A percentile compares a stretch with the other conserved stretches of the same genome.
phyloP scores from a whole-genome alignment of 2,797 vertebrate genomes.

The Sebastes reedi region DNA sequence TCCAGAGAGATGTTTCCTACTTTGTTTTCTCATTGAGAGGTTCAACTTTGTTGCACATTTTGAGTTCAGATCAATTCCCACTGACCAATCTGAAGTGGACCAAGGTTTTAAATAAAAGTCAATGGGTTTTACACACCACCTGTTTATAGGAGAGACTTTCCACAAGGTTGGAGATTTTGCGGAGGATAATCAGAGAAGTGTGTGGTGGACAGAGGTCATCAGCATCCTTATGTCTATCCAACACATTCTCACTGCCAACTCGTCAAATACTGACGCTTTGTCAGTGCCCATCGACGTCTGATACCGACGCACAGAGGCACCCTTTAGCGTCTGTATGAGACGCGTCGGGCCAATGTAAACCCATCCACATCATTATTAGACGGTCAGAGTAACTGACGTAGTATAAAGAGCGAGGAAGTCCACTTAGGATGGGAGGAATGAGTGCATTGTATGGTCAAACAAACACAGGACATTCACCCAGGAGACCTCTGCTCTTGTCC shows the following conservation, averaged over 20 bases:
- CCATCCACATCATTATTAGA: no score
- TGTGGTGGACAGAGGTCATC: not conserved
- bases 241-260: no score
- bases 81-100: no score
- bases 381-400: no score
- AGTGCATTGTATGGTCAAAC: no score
- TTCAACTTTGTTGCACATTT: not conserved
- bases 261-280: rapidly evolving
- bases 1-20: not conserved
- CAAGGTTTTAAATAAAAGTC: not conserved
- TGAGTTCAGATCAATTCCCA: not conserved
- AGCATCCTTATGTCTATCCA: not conserved
- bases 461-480: no score
- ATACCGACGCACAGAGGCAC: not conserved
- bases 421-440: no score
- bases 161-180: no score
- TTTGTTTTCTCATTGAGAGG: not conserved
- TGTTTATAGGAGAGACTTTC: not conserved
- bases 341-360: no score
- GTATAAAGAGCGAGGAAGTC: no score
- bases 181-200: rapidly evolving
- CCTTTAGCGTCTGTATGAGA: no score
- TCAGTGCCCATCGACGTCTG: not conserved
- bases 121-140: rapidly evolving
- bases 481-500: no score